Evolutionary conservation across 2,888 invertebrate species (phyloP), one percentile per base, ranked within the genome.

Genomic region (Subacronicta megacephala): DNA sequence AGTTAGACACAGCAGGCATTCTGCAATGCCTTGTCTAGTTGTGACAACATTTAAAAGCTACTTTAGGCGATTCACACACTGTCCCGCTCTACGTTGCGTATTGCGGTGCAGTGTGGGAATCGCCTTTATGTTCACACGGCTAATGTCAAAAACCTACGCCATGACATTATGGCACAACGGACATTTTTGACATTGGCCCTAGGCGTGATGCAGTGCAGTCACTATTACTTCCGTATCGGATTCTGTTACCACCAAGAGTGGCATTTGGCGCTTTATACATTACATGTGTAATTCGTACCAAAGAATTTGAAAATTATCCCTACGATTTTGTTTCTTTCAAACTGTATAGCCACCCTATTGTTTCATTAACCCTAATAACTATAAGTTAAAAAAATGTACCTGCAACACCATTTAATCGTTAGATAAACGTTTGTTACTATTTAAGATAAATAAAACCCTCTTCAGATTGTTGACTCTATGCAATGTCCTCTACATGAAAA

Each of bases 381-480:
- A 45, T 77, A 82, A 77, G 75, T 68, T 68, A 78, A 80, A 80
- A 68, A 66, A 31, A 31, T 82, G 88, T 87, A 88, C 88, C 86
- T 87, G 88, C 82, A 66, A 78, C 80, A 82, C 74, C 68, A 75
- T 77, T 72, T 80, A 68, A 55, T 68, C 55, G n/a, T 69, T 73
- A 59, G 52, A 51, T 37, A 47, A 42, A 64, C 38, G 45, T 53
- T 42, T 68, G 7, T 62, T 47, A 62, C 65, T 64, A 50, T 66
- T 51, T 64, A 63, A 62, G 43, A 36, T 23, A 26, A 46, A 26
- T 26, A 26, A 52, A 57, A 50, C 16, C 40, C n/a, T 42, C 9
- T 42, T 26, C 10, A 5, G 7, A 20, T n/a, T 42, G n/a, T 31
- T 50, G 17, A 42, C 6, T 40, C 12, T 41, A 41, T 26, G 23